Base-by-base conservation (phyloP, 2,888 invertebrate genomes). In the Tipula lateralis region DNA sequence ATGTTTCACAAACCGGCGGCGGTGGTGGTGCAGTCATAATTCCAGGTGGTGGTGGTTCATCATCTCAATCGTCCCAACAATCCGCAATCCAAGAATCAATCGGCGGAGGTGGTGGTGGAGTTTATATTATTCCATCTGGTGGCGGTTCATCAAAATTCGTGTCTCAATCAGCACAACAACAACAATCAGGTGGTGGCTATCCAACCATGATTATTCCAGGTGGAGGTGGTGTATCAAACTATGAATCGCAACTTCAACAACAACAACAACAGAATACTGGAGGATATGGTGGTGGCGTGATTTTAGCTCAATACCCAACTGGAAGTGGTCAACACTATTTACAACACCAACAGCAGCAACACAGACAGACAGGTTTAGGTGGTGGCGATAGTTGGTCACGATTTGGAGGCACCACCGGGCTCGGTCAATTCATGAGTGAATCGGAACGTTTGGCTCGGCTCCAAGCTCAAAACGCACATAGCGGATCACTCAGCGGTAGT, bases 361-460 rank as follows among this genome's bases (percentile, higher is more conserved):
- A 44, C 5, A 44, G 9, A 13, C 29, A 16, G 1, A 9, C 6
- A 2, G 36, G 36, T 9, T 9, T 36, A 36, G 44, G n/a, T 9
- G 66, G 66, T 2, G 66, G 24, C 24, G 66, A 66, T 66, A 66
- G 66, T 66, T 66, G 66, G 32, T 50, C 84, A 39, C 24, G 39
- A 50, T 84, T 84, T 83, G 84, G 85, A 83, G 83, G 85, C 19
- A 85, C 85, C n/a, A 87, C 88, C 0, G 88, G 88, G 16, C 86
- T 90, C 81, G 84, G 85, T 1, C 86, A 87, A 5, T 88, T 88
- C 66, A 88, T 90, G 87, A 87, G 86, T 16, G 90, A 90, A 87
- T 88, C 88, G 0, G 89, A 89, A 84, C 88, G 88, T 85, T 87
- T 88, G 7, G 90, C 90, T 80, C 88, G 87, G 83, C 85, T 89